Conservation (phyloP, 2,888 invertebrate genomes). For the Craniophora ligustri region DNA sequence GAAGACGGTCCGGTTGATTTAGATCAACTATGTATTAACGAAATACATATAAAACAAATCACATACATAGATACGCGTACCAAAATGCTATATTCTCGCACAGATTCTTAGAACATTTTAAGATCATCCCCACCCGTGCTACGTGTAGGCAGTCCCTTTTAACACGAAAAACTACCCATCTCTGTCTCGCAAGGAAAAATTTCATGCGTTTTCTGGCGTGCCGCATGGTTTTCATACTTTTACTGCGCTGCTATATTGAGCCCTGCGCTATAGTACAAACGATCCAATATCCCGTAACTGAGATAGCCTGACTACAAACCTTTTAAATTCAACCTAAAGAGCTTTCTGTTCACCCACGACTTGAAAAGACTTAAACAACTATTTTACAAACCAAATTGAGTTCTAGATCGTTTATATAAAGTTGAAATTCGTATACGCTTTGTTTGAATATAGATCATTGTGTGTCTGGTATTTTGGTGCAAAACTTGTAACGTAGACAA, state of each 20-base stretch:
- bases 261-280: slow-evolving; percentile 45
- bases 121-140: slow-evolving; percentile 83
- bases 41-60: slow-evolving; percentile 42
- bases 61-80: slow-evolving; percentile 35
- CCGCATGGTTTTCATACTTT: slow-evolving; percentile 70
- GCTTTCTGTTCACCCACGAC: slow-evolving; percentile 20
- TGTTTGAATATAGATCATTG: slow-evolving; percentile 51
- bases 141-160: slow-evolving; percentile 86
- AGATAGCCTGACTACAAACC: slow-evolving; percentile 46
- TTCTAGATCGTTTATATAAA: slow-evolving; percentile 1
- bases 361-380: slow-evolving; percentile 22
- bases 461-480: slow-evolving; percentile 44
- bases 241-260: slow-evolving; percentile 49
- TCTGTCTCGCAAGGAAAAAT: slow-evolving; percentile 83
- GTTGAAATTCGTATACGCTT: slow-evolving; percentile 1
- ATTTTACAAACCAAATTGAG: neutral
- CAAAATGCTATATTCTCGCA: slow-evolving; percentile 63
- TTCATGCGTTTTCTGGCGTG: slow-evolving; percentile 74
- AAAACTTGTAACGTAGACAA: slow-evolving; percentile 85
- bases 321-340: slow-evolving; percentile 50
- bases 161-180: slow-evolving; percentile 82
- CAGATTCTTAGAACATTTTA: slow-evolving; percentile 78
- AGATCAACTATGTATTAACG: slow-evolving; percentile 2
- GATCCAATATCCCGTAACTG: slow-evolving; percentile 44
- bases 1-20: slow-evolving; percentile 3